phyloP scores from a whole-genome alignment of 2,888 invertebrate species.

The Suillia variegata region DNA sequence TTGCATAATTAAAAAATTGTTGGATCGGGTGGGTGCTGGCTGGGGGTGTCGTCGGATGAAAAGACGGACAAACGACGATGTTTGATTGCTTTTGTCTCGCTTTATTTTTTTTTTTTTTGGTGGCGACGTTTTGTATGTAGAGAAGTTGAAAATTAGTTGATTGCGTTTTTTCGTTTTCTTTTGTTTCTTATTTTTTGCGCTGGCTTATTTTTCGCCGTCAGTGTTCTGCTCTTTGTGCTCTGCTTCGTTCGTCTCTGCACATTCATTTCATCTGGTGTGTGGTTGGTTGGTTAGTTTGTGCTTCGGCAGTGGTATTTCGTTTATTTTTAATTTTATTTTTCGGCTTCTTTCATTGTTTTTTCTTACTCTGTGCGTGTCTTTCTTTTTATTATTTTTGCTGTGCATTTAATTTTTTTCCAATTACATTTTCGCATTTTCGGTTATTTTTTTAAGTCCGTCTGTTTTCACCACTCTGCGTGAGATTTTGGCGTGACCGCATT shows the following conservation, averaged over 20 bases:
- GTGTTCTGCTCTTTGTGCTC: too few relatives aligned
- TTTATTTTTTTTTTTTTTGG: conserved; percentile 20
- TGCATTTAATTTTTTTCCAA: too few relatives aligned
- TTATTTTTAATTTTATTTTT: too few relatives aligned
- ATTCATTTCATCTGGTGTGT: not conserved
- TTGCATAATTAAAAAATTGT: not conserved
- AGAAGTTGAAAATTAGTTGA: conserved; percentile 29
- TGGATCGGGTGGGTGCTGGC: not conserved
- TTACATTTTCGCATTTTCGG: conserved; percentile 31
- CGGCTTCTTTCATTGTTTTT: conserved; percentile 18
- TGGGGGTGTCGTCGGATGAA: conserved; percentile 17
- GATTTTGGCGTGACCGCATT: not conserved
- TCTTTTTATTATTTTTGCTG: conserved; percentile 25
- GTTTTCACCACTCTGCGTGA: not conserved
- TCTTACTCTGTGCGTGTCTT: conserved; percentile 9
- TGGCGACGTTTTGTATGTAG: conserved; percentile 20
- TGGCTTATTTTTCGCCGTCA: not conserved
- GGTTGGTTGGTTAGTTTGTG: conserved; percentile 26
- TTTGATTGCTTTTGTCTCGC: conserved; percentile 20
- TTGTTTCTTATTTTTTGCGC: not conserved
- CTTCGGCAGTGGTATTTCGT: conserved; percentile 25
- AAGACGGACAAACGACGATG: too few relatives aligned
- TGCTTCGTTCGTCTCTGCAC: not conserved
- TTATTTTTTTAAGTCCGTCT: conserved; percentile 19
- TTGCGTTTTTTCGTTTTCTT: not conserved